A percentile compares a stretch with the other conserved stretches of the same genome.
These are phyloP conservation scores for Caenorhabditis japonica DNA, from an alignment of 2,888 invertebrate species.

Conservation along the genomic window DNA sequence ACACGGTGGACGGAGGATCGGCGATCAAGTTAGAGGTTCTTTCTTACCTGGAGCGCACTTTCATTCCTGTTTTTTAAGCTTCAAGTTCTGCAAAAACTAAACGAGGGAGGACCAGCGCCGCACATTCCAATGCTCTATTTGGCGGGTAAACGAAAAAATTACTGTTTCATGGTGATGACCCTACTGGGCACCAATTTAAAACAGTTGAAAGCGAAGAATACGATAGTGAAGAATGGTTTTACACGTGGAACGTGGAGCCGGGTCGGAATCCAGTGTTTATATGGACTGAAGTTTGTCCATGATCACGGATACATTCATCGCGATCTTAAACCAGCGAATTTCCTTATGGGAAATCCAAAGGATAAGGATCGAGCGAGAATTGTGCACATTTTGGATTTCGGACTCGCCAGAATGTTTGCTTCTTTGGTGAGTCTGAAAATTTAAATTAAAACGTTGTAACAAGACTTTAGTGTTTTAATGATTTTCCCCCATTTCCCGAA, in stretches of 20 bases:
- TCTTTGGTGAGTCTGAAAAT: constrained; percentile 28
- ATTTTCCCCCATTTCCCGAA: background rate
- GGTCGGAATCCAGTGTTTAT: constrained; percentile 66
- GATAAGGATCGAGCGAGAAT: constrained; percentile 58
- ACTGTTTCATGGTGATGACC: constrained; percentile 70
- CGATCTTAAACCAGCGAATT: constrained; percentile 66
- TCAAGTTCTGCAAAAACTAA: constrained; percentile 56
- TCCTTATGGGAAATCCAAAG: constrained; percentile 63
- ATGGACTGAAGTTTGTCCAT: constrained; percentile 60
- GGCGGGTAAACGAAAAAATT: constrained; percentile 67
- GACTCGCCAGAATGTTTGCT: constrained; percentile 57
- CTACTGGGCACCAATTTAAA: constrained; percentile 68
- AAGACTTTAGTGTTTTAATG: background rate
- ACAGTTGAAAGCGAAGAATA: constrained; percentile 39
- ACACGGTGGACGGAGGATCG: constrained; percentile 70
- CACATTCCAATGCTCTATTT: constrained; percentile 64
- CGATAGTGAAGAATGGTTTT: constrained; percentile 44
- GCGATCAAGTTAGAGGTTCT: constrained; percentile 72
- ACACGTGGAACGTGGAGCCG: constrained; percentile 63
- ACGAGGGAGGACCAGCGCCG: constrained; percentile 55
- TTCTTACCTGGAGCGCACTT: too few species aligned
- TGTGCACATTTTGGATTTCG: constrained; percentile 63
- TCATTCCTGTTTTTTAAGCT: too few species aligned
- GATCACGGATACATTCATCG: constrained; percentile 64
- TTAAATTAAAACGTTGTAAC: too few species aligned